These are phyloP conservation scores for Esperia sulphurella DNA, from an alignment of 2,888 invertebrate genomes.

Conservation along the genomic window DNA sequence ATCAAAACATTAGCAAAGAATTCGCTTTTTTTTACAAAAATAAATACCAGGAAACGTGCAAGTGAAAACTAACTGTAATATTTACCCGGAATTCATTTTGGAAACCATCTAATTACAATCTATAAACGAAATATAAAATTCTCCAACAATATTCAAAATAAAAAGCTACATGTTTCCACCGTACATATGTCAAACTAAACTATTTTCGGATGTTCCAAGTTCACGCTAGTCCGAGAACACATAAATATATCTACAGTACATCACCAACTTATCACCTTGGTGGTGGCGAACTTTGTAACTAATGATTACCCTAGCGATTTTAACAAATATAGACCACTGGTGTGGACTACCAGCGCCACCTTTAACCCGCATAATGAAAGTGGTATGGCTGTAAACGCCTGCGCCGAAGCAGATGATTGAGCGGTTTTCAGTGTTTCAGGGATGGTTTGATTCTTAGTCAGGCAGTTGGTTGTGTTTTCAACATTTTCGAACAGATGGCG, in stretches of 20 bases:
- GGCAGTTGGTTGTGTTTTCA: not conserved
- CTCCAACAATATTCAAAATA: slow-evolving; percentile 65
- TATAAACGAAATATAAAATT: slow-evolving; percentile 50
- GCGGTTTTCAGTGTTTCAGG: slow-evolving; percentile 27
- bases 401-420: slow-evolving; percentile 14
- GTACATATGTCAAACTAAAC: slow-evolving; percentile 75
- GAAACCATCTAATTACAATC: slow-evolving; percentile 45
- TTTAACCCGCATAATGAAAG: not conserved
- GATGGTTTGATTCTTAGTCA: slow-evolving; percentile 18
- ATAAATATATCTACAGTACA: slow-evolving; percentile 40
- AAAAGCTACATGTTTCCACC: slow-evolving; percentile 73
- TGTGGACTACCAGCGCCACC: not conserved
- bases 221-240: slow-evolving; percentile 61
- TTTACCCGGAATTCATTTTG: slow-evolving; percentile 72
- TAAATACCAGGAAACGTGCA: slow-evolving; percentile 31
- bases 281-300: not conserved
- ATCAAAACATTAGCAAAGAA: slow-evolving; percentile 40
- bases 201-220: slow-evolving; percentile 72
- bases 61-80: slow-evolving; percentile 36
- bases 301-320: no score
- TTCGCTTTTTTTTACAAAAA: slow-evolving; percentile 25
- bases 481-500: slow-evolving; percentile 38
- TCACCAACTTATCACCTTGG: not conserved
- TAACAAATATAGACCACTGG: not conserved
- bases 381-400: slow-evolving; percentile 2